Conservation (phyloP, 2,888 invertebrate genomes). For the Plagiodera versicolora region DNA sequence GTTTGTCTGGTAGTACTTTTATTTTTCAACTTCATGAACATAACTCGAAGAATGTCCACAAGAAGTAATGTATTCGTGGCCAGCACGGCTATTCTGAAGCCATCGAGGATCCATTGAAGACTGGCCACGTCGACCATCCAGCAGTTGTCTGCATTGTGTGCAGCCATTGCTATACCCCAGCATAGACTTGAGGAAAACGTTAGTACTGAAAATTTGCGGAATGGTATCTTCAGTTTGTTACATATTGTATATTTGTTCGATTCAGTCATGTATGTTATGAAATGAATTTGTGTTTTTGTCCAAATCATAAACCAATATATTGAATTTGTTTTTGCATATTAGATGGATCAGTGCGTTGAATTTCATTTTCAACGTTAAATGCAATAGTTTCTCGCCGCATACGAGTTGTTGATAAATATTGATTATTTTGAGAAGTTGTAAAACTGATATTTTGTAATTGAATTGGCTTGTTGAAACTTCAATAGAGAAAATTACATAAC, state of each 20-base stretch:
- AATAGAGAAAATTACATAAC: too few relatives aligned
- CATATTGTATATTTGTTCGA: too few relatives aligned
- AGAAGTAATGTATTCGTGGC: slow-evolving; percentile 63
- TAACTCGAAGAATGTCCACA: slow-evolving; percentile 65
- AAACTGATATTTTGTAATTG: too few relatives aligned
- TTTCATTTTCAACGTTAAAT: too few relatives aligned
- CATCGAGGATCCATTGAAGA: slow-evolving; percentile 65
- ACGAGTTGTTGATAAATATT: too few relatives aligned
- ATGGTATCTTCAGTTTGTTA: neutral
- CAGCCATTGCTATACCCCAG: slow-evolving; percentile 61
- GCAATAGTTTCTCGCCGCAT: too few relatives aligned
- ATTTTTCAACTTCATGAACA: slow-evolving; percentile 64
- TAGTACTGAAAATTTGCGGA: slow-evolving; percentile 45
- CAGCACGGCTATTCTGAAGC: slow-evolving; percentile 62
- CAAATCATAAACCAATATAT: neutral
- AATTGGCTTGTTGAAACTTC: too few relatives aligned
- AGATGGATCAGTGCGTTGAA: too few relatives aligned
- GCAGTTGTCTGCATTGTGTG: slow-evolving; percentile 60
- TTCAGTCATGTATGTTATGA: too few relatives aligned
- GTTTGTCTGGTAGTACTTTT: slow-evolving; percentile 57
- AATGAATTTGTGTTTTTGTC: neutral
- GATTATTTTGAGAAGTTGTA: too few relatives aligned
- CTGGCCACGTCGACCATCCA: slow-evolving; percentile 63
- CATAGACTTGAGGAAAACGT: slow-evolving; percentile 59
- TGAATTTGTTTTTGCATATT: neutral